These are phyloP conservation scores for Ferrisia virgata DNA, from an alignment of 2,888 invertebrate genomes.

Conservation along the genomic window DNA sequence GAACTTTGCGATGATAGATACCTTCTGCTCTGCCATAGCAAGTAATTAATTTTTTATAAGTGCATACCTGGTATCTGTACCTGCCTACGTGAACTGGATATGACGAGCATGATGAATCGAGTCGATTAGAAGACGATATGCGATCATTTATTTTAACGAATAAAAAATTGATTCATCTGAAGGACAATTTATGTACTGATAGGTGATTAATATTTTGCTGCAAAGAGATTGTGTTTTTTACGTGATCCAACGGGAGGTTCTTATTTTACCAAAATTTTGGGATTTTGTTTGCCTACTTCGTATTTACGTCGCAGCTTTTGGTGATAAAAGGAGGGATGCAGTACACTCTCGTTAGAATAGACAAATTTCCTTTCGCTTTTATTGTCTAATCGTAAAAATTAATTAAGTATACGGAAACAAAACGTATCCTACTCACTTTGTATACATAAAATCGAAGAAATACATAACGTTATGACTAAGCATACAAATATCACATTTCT, in stretches of 20 bases:
- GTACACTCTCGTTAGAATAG: not conserved
- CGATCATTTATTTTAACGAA: not conserved
- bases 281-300: too few species aligned
- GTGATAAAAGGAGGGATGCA: too few species aligned
- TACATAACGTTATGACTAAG: not conserved
- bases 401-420: not conserved
- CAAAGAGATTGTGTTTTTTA: too few species aligned
- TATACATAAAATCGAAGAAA: not conserved
- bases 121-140: not conserved
- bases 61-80: not conserved
- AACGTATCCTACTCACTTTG: not conserved
- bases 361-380: not conserved
- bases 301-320: too few species aligned
- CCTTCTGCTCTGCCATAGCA: too few species aligned
- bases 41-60: not conserved
- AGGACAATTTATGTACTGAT: not conserved
- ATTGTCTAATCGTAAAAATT: too few species aligned
- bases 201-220: not conserved
- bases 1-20: not conserved
- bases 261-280: too few species aligned
- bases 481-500: not conserved
- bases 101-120: not conserved
- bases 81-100: not conserved
- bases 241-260: too few species aligned
- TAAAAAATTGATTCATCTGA: too few species aligned